These are phyloP conservation scores for Eumeta japonica DNA, from an alignment of 1,140 invertebrate species.

Conservation along the genomic window DNA sequence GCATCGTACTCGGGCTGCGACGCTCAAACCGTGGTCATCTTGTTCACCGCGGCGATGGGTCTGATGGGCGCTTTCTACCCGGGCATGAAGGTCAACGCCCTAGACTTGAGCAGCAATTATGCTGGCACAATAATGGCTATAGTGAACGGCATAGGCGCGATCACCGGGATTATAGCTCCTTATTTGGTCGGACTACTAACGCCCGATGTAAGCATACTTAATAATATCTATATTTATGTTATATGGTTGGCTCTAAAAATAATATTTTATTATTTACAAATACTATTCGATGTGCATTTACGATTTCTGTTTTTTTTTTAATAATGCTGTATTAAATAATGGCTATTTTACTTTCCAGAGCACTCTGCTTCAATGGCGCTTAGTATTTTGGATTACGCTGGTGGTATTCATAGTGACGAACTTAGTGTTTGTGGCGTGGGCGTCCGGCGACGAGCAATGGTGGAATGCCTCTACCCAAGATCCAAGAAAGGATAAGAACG, in stretches of 20 bases:
- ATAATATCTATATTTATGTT: background rate
- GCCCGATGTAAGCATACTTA: conserved; percentile 62
- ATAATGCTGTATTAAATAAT: no score
- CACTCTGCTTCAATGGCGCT: conserved; percentile 73
- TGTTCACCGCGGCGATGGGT: conserved; percentile 70
- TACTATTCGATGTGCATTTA: background rate
- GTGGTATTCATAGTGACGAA: conserved; percentile 73
- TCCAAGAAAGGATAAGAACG: conserved; percentile 20
- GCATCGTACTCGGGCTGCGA: conserved; percentile 66
- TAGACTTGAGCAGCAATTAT: conserved; percentile 77
- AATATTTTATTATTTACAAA: conserved; percentile 1
- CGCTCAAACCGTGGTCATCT: conserved; percentile 59
- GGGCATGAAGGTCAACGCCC: conserved; percentile 71
- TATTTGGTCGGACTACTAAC: conserved; percentile 76
- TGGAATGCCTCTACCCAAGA: conserved; percentile 63
- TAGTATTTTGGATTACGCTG: conserved; percentile 80
- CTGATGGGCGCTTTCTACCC: conserved; percentile 70
- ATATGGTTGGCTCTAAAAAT: background rate
- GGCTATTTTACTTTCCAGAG: no score
- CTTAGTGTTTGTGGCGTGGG: conserved; percentile 70
- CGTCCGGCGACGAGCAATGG: conserved; percentile 69
- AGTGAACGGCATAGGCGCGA: conserved; percentile 73
- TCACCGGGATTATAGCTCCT: conserved; percentile 74
- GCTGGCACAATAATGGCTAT: conserved; percentile 78
- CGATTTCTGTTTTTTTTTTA: background rate